Evolutionary conservation across 2,113 vertebrate genomes (phyloP), one percentile per base, ranked within the genome.

Genomic region (Rostratula benghalensis): DNA sequence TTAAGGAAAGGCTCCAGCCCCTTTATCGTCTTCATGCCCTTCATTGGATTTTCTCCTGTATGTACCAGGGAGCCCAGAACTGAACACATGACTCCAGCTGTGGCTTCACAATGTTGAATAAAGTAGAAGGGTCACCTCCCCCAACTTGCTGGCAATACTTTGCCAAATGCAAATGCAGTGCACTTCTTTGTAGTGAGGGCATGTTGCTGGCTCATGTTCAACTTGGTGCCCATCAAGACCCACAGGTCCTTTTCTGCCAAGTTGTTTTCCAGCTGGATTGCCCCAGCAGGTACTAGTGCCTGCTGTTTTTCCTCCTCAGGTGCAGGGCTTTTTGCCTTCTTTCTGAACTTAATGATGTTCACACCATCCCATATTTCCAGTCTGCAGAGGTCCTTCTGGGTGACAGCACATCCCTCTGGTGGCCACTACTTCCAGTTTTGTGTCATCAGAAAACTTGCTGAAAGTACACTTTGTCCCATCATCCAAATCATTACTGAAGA

Each of bases 1-100:
- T 19, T 0, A 51, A 20, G 18, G n/a, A 7, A 46, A 8, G 9
- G 1, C 11, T 71, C 11, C 28, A 18, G 39, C 8, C 19, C 19
- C 4, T 35, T 41, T 51, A 37, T 45, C 46, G 67, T 21, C 24
- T 53, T 53, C 4, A 3, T 61, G 25, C 12, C 14, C 6, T 73
- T 60, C 0, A 1, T 10, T 78, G 56, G 11, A 48, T 37, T 75
- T 11, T 51, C 37, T 45, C 31, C 18, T 12, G 4, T 53, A 39
- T 35, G n/a, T 23, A 61, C 31, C 17, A 23, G 3, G 16, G 43
- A 43, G 7, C 37, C 16, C 43, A 60, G 28, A 77, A 75, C 30
- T 61, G 33, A 13, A 28, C 6, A 28, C 2, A 28, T 43, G 3
- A 54, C 24, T 35, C 23, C 41, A 67, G 13, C 2, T 35, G 53